Percentiles rank a stretch among this genome's conserved stretches.
phyloP scores from a whole-genome alignment of 2,797 vertebrate genomes.

The Natrix natrix region DNA sequence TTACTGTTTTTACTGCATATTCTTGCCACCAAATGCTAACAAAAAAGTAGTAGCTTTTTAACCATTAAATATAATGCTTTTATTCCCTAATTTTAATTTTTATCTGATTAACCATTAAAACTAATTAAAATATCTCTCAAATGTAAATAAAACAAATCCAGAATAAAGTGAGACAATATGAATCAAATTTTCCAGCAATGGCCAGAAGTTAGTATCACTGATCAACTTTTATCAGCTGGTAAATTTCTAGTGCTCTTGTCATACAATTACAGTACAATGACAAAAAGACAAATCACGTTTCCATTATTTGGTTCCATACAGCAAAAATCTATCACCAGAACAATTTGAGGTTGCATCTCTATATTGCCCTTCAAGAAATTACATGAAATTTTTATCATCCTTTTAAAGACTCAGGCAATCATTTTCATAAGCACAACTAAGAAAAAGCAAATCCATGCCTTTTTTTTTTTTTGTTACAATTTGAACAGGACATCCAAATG shows the following conservation, averaged over 20 bases:
- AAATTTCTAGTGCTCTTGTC: conserved; percentile 11
- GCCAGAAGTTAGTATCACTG: conserved; percentile 18
- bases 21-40: neutral
- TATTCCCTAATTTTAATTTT: neutral
- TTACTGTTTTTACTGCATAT: neutral
- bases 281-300: neutral
- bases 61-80: neutral
- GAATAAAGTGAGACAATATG: neutral
- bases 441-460: neutral
- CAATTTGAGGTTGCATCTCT: conserved; percentile 24
- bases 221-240: conserved; percentile 17
- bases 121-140: conserved; percentile 5
- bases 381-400: neutral
- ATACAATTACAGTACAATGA: neutral
- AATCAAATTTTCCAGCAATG: conserved; percentile 8
- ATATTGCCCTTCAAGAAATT: neutral
- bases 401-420: neutral
- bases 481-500: neutral
- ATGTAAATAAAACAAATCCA: conserved; percentile 18
- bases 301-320: neutral
- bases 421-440: neutral
- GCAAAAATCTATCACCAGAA: conserved; percentile 10
- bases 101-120: conserved; percentile 5
- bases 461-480: neutral
- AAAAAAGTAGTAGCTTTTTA: neutral